A percentile compares a stretch with the other conserved stretches of the same genome.
Conservation (phyloP, 2,113 vertebrate species). For the Elephantulus edwardii region DNA sequence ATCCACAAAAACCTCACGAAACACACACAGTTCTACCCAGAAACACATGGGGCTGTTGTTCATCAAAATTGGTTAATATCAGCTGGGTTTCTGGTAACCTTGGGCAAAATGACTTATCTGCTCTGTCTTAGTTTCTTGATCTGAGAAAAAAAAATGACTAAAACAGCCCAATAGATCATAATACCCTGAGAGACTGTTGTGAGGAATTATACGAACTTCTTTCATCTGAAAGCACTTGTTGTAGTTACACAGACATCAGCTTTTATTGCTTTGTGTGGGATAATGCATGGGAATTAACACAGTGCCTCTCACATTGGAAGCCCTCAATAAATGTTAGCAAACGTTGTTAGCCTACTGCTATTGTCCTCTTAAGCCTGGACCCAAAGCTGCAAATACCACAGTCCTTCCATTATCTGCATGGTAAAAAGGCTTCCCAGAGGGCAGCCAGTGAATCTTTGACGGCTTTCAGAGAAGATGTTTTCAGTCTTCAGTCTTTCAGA, state of each 20-base stretch:
- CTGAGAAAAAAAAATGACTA: constrained; percentile 28
- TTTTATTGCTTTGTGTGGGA: constrained; percentile 12
- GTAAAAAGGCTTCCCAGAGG: constrained; percentile 74
- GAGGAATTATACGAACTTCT: constrained; percentile 44
- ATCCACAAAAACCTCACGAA: neutral
- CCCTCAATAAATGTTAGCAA: constrained; percentile 51
- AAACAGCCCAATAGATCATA: neutral
- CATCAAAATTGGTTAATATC: neutral
- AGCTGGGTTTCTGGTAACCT: neutral
- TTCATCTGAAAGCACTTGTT: constrained; percentile 47
- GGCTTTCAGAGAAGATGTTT: constrained; percentile 69
- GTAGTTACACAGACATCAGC: constrained; percentile 14
- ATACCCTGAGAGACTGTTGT: constrained; percentile 6
- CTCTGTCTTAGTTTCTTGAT: constrained; percentile 22
- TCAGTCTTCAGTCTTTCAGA: constrained; percentile 68
- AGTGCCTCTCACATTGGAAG: constrained; percentile 28
- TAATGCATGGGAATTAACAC: constrained; percentile 60
- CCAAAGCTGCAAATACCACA: constrained; percentile 25
- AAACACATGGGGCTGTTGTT: neutral
- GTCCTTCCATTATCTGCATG: constrained; percentile 53
- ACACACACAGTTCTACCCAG: neutral
- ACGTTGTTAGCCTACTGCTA: constrained; percentile 53
- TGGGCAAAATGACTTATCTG: constrained; percentile 11
- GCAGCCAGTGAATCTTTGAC: constrained; percentile 58
- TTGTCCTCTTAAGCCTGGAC: constrained; percentile 59